Evolutionary conservation across 1,140 invertebrate species (phyloP).

Genomic region (Drosophila saltans): DNA sequence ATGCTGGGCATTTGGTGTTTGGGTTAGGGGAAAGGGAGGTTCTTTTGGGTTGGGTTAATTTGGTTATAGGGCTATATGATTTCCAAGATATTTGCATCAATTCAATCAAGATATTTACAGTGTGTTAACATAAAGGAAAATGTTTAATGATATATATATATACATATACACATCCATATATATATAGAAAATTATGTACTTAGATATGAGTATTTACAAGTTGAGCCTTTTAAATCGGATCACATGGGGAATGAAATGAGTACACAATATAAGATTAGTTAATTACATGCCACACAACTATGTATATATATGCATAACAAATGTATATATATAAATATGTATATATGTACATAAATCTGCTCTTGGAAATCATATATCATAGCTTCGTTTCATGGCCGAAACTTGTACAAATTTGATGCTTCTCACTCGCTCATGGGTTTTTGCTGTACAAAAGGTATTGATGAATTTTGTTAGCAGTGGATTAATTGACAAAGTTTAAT

Average conservation of each 20-base stretch:
- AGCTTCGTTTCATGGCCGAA: conserved; percentile 31
- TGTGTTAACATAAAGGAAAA: conserved; percentile 45
- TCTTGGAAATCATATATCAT: conserved; percentile 40
- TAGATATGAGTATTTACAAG: conserved; percentile 50
- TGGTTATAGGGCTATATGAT: conserved; percentile 33
- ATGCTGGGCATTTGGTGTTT: conserved; percentile 43
- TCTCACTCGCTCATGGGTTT: conserved; percentile 58
- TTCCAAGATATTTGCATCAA: conserved; percentile 48
- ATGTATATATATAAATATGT: conserved; percentile 11
- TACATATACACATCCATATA: conserved; percentile 2
- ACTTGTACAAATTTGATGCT: conserved; percentile 18
- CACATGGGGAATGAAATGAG: conserved; percentile 35
- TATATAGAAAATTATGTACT: background rate
- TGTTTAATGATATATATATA: conserved; percentile 31
- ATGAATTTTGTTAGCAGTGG: conserved; percentile 74
- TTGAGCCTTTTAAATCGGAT: conserved; percentile 49
- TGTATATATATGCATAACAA: background rate
- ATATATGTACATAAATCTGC: conserved; percentile 18
- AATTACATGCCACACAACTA: conserved; percentile 7
- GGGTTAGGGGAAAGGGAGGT: background rate
- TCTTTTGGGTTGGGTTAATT: too few species aligned
- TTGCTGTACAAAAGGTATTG: conserved; percentile 69
- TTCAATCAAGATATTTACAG: conserved; percentile 36
- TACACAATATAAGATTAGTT: background rate
- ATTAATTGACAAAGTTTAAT: conserved; percentile 75